These are phyloP conservation scores for Rotaria socialis DNA, from an alignment of 2,888 invertebrate species.

Conservation along the genomic window DNA sequence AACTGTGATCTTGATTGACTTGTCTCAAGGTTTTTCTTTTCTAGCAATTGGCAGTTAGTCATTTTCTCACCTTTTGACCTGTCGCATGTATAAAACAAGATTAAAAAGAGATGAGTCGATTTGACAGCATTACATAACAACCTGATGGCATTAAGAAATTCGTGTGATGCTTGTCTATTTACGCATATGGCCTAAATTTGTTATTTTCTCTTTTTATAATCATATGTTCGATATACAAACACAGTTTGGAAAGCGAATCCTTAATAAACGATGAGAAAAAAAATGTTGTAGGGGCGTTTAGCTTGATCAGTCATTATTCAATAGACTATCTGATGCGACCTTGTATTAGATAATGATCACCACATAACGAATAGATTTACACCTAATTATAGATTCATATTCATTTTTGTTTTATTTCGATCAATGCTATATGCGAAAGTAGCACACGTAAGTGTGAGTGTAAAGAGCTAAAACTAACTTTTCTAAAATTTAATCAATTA, in stretches of 20 bases:
- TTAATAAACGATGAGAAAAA: neutral
- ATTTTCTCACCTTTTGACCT: neutral
- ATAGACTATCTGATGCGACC: conserved; percentile 18
- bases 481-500: neutral
- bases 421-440: neutral
- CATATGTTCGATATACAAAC: neutral
- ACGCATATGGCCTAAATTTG: neutral
- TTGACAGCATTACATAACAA: conserved; percentile 27
- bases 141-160: neutral
- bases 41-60: neutral
- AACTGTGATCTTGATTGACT: neutral
- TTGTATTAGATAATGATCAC: neutral
- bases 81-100: neutral
- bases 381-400: neutral
- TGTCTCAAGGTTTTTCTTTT: neutral
- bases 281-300: neutral
- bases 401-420: neutral
- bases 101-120: conserved; percentile 17
- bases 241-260: neutral
- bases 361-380: neutral
- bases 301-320: neutral
- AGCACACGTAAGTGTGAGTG: neutral
- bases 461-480: neutral
- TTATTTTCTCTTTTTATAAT: neutral
- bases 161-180: neutral